Evolutionary conservation across 2,888 invertebrate species (phyloP).

Genomic region (Drosophila fulvimacula): DNA sequence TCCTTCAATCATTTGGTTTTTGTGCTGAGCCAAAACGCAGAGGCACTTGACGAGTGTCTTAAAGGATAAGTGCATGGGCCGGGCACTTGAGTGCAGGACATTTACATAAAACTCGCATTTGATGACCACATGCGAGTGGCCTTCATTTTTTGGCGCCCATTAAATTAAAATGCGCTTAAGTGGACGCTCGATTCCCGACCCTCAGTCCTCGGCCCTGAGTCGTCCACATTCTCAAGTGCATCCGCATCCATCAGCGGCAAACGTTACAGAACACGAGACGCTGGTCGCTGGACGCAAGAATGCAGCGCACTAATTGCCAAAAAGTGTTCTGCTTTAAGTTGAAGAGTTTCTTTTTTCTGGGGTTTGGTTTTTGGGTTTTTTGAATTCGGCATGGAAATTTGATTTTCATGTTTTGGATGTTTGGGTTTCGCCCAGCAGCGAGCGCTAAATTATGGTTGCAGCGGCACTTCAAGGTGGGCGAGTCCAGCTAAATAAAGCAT

Average conservation of each 20-base stretch:
- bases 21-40: constrained; percentile 10
- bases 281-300: neutral
- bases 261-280: constrained; percentile 3
- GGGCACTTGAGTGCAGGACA: constrained; percentile 53
- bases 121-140: constrained; percentile 30
- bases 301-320: constrained; percentile 54
- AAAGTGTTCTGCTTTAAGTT: constrained; percentile 42
- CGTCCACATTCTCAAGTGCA: constrained; percentile 45
- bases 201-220: neutral
- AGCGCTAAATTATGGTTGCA: constrained; percentile 29
- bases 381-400: constrained; percentile 55
- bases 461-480: constrained; percentile 27
- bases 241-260: constrained; percentile 49
- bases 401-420: constrained; percentile 78
- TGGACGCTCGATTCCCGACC: constrained; percentile 48
- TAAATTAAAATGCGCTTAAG: constrained; percentile 52
- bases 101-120: constrained; percentile 74
- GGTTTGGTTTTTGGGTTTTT: neutral
- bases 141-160: constrained; percentile 50
- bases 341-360: neutral
- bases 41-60: constrained; percentile 48
- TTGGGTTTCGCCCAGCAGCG: constrained; percentile 54
- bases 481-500: constrained; percentile 47
- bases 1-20: constrained; percentile 26
- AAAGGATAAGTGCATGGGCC: constrained; percentile 56